Evolutionary conservation across 2,888 invertebrate genomes (phyloP).

Genomic region (Monopis laevigella): DNA sequence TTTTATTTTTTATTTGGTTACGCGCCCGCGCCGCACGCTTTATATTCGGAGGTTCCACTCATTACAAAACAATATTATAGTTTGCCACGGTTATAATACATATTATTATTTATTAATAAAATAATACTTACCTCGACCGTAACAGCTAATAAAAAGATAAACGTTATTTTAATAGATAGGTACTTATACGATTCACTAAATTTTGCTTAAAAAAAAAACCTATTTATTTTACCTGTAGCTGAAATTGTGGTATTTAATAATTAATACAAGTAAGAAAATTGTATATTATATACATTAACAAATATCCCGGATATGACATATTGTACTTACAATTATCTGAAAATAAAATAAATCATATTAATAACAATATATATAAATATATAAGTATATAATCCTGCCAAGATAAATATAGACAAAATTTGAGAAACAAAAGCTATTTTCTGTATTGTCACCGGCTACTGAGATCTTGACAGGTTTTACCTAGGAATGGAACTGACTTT

Average conservation of each 20-base stretch:
- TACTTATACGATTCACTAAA: background rate
- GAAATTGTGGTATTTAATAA: background rate
- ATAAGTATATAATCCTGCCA: background rate
- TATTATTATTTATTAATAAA: too few relatives aligned
- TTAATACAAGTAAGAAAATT: background rate
- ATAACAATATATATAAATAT: background rate
- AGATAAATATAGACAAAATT: too few relatives aligned
- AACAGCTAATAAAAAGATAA: background rate
- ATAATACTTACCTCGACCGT: background rate
- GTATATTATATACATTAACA: background rate
- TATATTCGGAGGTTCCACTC: too few relatives aligned
- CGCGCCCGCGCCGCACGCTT: too few relatives aligned
- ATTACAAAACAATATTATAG: too few relatives aligned
- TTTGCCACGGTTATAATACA: too few relatives aligned
- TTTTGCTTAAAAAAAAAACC: background rate
- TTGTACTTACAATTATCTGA: constrained; percentile 31
- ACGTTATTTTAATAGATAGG: too few relatives aligned
- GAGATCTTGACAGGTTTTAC: too few relatives aligned
- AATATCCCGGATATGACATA: background rate
- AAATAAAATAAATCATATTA: constrained; percentile 15
- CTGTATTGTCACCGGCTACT: too few relatives aligned
- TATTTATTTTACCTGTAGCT: background rate
- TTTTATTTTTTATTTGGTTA: too few relatives aligned
- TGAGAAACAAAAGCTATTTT: too few relatives aligned
- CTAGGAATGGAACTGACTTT: too few relatives aligned